Conservation (phyloP, 2,797 vertebrate genomes). For the Dendrocincla fuliginosa region DNA sequence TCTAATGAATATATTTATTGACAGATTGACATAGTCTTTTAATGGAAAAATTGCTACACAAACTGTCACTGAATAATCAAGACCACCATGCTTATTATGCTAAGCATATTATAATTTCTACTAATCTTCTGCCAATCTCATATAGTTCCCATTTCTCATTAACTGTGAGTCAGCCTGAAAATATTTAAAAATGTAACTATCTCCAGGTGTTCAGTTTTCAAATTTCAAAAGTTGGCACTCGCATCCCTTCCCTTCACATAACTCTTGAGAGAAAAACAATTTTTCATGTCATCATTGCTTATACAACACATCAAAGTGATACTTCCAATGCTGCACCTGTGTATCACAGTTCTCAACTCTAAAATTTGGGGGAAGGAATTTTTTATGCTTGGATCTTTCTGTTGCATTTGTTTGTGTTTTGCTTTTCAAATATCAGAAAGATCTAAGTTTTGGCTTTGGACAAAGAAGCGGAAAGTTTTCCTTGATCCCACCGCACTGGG, state of each 20-base stretch:
- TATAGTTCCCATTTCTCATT: not conserved
- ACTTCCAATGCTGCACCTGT: not conserved
- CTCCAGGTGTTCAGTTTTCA: conserved; percentile 12
- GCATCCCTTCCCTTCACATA: not conserved
- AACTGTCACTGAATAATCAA: conserved; percentile 25
- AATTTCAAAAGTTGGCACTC: not conserved
- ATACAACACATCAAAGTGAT: not conserved
- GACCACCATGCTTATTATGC: not conserved
- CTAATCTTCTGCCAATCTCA: conserved; percentile 22
- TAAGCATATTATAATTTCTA: not conserved
- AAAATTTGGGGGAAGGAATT: not conserved
- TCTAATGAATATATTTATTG: not conserved
- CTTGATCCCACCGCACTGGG: not conserved
- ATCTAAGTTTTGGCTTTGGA: not conserved
- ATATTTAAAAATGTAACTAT: conserved; percentile 8
- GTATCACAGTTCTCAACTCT: not conserved
- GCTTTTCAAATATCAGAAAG: not conserved
- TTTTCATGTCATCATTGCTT: not conserved
- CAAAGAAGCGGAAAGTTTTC: not conserved
- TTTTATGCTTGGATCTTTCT: not conserved
- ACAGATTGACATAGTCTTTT: not conserved
- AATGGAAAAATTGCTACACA: conserved; percentile 23
- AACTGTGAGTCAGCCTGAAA: conserved; percentile 20
- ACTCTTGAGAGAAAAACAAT: not conserved
- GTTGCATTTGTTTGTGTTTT: not conserved